phyloP scores from a whole-genome alignment of 2,888 invertebrate genomes.

The Zeuzera pyrina region DNA sequence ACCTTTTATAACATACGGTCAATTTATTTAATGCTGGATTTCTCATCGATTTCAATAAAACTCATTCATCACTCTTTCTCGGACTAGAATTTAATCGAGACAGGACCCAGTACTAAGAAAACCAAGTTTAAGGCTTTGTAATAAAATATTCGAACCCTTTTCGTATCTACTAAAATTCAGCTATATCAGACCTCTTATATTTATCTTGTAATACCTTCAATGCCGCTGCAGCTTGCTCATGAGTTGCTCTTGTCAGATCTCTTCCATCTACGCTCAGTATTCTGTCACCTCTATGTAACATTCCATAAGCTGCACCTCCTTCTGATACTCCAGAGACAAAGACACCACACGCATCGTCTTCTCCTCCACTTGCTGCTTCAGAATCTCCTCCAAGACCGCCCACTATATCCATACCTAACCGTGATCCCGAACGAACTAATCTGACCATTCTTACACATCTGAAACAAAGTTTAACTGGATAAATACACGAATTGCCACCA shows the following conservation, averaged over 20 bases:
- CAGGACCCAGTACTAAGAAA: too few relatives aligned
- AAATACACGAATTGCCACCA: too few relatives aligned
- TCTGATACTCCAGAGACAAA: constrained; percentile 62
- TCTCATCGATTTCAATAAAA: too few relatives aligned
- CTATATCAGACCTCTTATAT: not conserved
- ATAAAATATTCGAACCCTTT: too few relatives aligned
- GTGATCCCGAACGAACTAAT: constrained; percentile 59
- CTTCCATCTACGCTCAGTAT: constrained; percentile 83
- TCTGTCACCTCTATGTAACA: constrained; percentile 79
- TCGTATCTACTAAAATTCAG: too few relatives aligned
- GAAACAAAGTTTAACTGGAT: too few relatives aligned
- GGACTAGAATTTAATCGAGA: too few relatives aligned
- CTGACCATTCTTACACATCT: constrained; percentile 66
- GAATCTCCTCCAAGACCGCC: constrained; percentile 60
- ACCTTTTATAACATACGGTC: too few relatives aligned
- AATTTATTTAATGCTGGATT: too few relatives aligned
- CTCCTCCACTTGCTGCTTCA: constrained; percentile 33
- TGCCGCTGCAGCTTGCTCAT: constrained; percentile 84
- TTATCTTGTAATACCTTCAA: constrained; percentile 59
- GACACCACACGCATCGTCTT: constrained; percentile 60
- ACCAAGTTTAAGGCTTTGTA: too few relatives aligned
- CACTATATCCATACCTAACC: constrained; percentile 68
- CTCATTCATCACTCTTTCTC: too few relatives aligned
- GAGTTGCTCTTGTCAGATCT: constrained; percentile 81
- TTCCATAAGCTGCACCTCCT: constrained; percentile 60